These are phyloP conservation scores for Epinotia brunnichana DNA, from an alignment of 2,888 invertebrate genomes.

Conservation along the genomic window DNA sequence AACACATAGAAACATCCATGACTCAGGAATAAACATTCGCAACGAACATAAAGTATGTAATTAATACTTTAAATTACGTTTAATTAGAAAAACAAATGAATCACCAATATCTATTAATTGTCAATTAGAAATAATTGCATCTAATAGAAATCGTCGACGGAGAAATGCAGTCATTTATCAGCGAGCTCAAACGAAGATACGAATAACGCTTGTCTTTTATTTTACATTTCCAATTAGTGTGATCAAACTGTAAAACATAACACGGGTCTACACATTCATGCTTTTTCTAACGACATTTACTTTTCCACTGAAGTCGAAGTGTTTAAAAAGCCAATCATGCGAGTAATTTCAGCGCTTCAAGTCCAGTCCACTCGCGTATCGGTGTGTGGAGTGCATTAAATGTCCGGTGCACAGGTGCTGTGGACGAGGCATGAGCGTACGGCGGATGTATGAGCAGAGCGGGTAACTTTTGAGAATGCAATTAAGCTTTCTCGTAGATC, in stretches of 20 bases:
- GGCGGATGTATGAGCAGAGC: background rate
- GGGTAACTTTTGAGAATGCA: background rate
- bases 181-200: background rate
- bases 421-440: background rate
- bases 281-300: background rate
- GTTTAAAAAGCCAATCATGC: constrained; percentile 36
- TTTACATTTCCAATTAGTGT: background rate
- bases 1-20: too few species aligned
- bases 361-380: constrained; percentile 17
- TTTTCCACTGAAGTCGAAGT: constrained; percentile 6
- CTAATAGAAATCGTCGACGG: too few species aligned
- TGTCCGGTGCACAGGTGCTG: constrained; percentile 23
- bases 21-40: too few species aligned
- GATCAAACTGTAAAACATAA: background rate
- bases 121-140: too few species aligned
- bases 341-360: constrained; percentile 24
- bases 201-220: background rate
- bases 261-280: background rate
- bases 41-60: too few species aligned
- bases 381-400: constrained; percentile 33
- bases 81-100: too few species aligned
- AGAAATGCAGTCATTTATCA: too few species aligned
- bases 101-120: too few species aligned
- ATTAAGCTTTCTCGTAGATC: too few species aligned
- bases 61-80: too few species aligned